Conservation (phyloP, 2,797 vertebrate genomes). For the Cyprinodon diabolis region DNA sequence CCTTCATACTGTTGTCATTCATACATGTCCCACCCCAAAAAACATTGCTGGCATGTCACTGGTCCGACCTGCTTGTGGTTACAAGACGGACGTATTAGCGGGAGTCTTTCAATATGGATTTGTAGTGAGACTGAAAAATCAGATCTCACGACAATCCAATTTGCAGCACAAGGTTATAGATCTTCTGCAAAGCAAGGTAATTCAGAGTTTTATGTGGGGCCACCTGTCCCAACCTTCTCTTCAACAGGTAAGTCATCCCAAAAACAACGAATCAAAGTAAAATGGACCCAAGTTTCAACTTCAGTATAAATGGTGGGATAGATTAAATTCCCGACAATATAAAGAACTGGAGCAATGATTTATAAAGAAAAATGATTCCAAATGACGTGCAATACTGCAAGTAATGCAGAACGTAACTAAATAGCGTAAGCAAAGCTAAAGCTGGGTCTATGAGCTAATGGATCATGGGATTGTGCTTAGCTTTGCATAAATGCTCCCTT, state of each 20-base stretch:
- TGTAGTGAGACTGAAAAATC: too few species aligned
- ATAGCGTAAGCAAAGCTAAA: neutral
- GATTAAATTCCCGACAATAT: neutral
- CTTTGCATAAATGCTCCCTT: neutral
- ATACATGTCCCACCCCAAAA: too few species aligned
- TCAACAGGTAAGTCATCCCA: neutral
- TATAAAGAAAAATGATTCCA: neutral
- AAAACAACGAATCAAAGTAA: neutral
- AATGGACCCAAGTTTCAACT: neutral
- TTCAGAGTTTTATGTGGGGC: neutral
- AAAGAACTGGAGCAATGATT: neutral
- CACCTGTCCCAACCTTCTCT: neutral
- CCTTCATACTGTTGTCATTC: too few species aligned
- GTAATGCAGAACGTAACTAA: neutral
- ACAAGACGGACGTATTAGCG: too few species aligned
- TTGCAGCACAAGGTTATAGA: too few species aligned
- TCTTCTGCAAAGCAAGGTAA: neutral
- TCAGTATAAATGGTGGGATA: neutral
- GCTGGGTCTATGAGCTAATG: neutral
- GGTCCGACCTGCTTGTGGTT: too few species aligned
- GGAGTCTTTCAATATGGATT: too few species aligned
- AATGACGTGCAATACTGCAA: neutral
- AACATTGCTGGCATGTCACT: too few species aligned
- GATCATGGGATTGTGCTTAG: neutral
- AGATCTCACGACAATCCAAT: too few species aligned